Conservation (phyloP, 2,113 vertebrate genomes). For the Prunella fulvescens region DNA sequence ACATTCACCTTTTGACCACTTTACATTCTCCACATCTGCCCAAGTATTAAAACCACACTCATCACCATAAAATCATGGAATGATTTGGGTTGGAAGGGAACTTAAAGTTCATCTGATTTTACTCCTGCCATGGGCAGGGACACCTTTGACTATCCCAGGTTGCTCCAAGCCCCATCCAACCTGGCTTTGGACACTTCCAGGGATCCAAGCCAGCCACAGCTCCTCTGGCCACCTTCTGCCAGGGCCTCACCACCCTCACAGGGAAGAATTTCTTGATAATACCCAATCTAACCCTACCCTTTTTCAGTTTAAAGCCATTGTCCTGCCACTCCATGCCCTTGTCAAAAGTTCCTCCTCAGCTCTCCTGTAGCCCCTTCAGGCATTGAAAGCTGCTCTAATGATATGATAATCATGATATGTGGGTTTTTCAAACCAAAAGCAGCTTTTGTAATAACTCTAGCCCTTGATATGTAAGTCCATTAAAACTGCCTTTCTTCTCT, state of each 20-base stretch:
- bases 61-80: not conserved
- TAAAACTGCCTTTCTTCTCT: not conserved
- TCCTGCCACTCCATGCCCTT: not conserved
- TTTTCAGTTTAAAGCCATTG: not conserved
- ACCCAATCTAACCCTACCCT: not conserved
- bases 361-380: not conserved
- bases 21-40: not conserved
- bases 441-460: not conserved
- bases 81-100: not conserved
- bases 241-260: not conserved
- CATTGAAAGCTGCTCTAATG: not conserved
- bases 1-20: not conserved
- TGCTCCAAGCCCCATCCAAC: fast-evolving
- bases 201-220: not conserved
- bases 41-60: not conserved
- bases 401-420: not conserved
- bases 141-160: fast-evolving
- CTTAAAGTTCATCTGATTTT: not conserved
- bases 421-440: not conserved
- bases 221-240: not conserved
- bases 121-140: not conserved
- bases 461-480: not conserved
- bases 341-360: not conserved
- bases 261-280: not conserved
- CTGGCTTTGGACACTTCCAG: not conserved